Conservation (phyloP, 2,113 vertebrate genomes). For the Albula glossodonta region DNA sequence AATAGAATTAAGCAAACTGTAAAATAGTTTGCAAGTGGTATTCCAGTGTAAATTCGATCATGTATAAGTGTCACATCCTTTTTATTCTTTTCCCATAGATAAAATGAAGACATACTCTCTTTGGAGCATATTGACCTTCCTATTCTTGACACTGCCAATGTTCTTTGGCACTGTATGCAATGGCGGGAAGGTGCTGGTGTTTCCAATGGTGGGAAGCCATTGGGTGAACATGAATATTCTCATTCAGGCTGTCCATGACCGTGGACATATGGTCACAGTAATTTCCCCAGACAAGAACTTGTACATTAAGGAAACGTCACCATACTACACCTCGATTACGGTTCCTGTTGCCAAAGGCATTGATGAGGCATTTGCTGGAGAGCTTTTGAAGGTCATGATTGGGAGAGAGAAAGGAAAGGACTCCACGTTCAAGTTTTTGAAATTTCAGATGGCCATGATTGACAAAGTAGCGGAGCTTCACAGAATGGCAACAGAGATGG, state of each 20-base stretch:
- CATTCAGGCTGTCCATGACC: constrained; percentile 50
- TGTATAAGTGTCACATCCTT: too few species aligned
- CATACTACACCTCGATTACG: constrained; percentile 26
- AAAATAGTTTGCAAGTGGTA: too few species aligned
- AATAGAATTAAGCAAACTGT: too few species aligned
- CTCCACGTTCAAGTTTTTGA: constrained; percentile 39
- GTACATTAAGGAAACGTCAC: constrained; percentile 20
- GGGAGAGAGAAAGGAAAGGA: constrained; percentile 46
- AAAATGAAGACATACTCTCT: background rate
- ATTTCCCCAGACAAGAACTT: constrained; percentile 39
- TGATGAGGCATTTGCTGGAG: constrained; percentile 39
- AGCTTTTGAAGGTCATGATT: constrained; percentile 47
- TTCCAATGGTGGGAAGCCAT: constrained; percentile 41
- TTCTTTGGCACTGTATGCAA: constrained; percentile 29
- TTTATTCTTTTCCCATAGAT: background rate
- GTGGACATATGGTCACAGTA: constrained; percentile 53
- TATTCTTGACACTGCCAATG: background rate
- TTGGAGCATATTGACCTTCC: background rate
- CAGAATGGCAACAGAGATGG: background rate
- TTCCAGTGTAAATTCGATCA: too few species aligned
- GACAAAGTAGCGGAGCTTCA: background rate
- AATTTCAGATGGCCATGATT: constrained; percentile 55
- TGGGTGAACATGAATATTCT: constrained; percentile 43
- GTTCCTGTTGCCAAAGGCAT: background rate
- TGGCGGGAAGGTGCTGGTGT: constrained; percentile 57